Conservation (phyloP, 2,797 vertebrate genomes). For the Chloroceryle inda region DNA sequence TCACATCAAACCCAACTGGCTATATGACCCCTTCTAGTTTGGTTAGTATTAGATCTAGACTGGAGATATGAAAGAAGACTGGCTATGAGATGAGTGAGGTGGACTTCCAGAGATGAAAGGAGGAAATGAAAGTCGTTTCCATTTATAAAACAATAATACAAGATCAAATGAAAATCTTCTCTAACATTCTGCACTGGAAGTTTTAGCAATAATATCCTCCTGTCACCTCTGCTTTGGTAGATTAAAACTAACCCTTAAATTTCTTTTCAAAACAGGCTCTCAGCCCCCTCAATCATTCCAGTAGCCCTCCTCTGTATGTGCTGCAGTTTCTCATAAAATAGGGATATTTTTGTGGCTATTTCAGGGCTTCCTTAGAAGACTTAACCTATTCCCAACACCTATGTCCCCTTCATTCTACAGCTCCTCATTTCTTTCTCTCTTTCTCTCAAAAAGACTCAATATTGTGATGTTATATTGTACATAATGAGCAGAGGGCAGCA, state of each 20-base stretch:
- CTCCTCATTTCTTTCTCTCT: not conserved
- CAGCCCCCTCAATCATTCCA: not conserved
- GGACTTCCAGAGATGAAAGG: not conserved
- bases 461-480: not conserved
- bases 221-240: not conserved
- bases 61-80: not conserved
- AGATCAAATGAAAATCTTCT: not conserved
- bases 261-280: not conserved
- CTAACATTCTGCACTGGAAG: not conserved
- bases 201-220: not conserved
- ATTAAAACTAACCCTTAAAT: not conserved
- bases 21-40: not conserved
- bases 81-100: not conserved
- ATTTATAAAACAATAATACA: not conserved
- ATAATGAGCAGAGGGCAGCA: not conserved
- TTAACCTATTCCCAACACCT: not conserved
- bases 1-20: not conserved
- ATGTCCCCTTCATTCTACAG: not conserved
- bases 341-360: not conserved
- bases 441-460: not conserved
- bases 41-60: not conserved
- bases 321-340: not conserved
- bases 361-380: not conserved
- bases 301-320: fast-evolving
- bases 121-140: not conserved